Evolutionary conservation across 1,140 invertebrate genomes (phyloP), one percentile per base, ranked within the genome.

Genomic region (Hylaeus anthracinus): DNA sequence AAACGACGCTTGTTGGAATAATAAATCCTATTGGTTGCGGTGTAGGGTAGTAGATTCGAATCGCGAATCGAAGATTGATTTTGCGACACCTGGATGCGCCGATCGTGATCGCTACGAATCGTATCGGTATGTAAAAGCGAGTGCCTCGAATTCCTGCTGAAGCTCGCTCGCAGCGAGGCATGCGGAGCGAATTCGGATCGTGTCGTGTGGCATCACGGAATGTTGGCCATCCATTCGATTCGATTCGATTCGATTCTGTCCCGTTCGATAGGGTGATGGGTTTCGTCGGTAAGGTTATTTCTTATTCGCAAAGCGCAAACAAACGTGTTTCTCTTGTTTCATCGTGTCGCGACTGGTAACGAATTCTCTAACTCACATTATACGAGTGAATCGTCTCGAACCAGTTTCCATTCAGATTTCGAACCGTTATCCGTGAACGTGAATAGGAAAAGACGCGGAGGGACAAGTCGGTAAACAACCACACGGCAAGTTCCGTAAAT

Each of bases 21-120:
- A 82, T 71, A 72, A 65, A 82, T 78, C 65, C 70, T 41, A 12
- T 37, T 15, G 51, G 10, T 53, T 48, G 45, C 45, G 48, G 83
- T 67, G 81, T 84, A 84, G 79, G 79, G 79, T 86, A 77, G 72
- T 79, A 72, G 82, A 82, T 82, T 60, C 78, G 26, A 26, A 26
- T 58, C 79, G 37, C 26, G 72, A 74, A 56, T 82, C 61, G 72
- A 79, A 45, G 74, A 87, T 82, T 73, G 66, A 86, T 75, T 9
- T n/a, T 10, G 39, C 5, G 39, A 2, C 37, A 26, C 26, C 26
- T 26, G 26, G 26, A 26, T 26, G 26, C 26, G 26, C 26, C 26
- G 26, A 26, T 26, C 26, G 41, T 41, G 80, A 85, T 81, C 72
- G 81, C 81, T 84, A 75, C 79, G 78, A 41, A 79, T 77, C 56